Conservation (phyloP, 2,888 invertebrate species). For the Meandrusa payeni region DNA sequence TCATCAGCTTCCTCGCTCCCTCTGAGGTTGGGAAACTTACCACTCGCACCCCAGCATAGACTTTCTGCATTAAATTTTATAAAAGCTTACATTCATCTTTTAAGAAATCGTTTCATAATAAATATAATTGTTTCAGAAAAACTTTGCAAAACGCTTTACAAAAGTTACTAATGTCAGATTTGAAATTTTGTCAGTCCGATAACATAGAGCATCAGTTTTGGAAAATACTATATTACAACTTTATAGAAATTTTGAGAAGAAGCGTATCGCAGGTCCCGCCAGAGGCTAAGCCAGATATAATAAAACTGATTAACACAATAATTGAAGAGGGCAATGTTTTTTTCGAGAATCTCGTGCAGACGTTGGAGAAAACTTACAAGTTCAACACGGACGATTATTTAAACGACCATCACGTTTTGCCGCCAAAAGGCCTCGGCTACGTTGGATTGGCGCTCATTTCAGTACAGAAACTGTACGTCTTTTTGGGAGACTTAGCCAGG, state of each 20-base stretch:
- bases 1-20: no score
- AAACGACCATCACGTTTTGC: slow-evolving; percentile 78
- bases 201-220: slow-evolving; percentile 95
- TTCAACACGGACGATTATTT: slow-evolving; percentile 85
- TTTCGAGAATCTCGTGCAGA: slow-evolving; percentile 87
- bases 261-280: slow-evolving; percentile 82
- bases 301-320: slow-evolving; percentile 83
- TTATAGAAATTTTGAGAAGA: slow-evolving; percentile 91
- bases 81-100: no score
- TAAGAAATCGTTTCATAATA: no score
- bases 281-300: slow-evolving; percentile 83
- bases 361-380: slow-evolving; percentile 87
- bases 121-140: slow-evolving; percentile 49
- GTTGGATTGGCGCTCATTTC: slow-evolving; percentile 90
- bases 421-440: slow-evolving; percentile 83
- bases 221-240: slow-evolving; percentile 94
- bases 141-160: slow-evolving; percentile 85
- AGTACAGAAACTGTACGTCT: slow-evolving; percentile 93
- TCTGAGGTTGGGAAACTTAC: no score
- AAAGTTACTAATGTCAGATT: slow-evolving; percentile 86
- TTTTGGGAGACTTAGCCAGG: slow-evolving; percentile 94
- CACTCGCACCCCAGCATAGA: no score
- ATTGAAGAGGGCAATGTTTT: slow-evolving; percentile 91
- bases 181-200: slow-evolving; percentile 92
- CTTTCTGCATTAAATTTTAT: no score